These are phyloP conservation scores for Clarias batrachus DNA, from an alignment of 2,113 vertebrate species.

Conservation along the genomic window DNA sequence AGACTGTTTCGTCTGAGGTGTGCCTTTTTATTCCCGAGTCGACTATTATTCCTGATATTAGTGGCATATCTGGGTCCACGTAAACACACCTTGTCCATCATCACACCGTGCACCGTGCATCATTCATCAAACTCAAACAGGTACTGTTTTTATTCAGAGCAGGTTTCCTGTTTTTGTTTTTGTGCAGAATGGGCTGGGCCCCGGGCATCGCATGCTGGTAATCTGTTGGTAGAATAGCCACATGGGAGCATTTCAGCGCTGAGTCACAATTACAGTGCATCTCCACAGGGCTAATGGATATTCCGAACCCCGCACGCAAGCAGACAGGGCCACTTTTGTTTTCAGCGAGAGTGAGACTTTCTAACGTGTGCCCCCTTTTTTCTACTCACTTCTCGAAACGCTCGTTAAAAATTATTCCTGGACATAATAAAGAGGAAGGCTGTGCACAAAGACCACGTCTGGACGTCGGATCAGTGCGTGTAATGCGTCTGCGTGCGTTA, in stretches of 20 bases:
- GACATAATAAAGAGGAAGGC: neutral
- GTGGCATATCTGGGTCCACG: too few relatives aligned
- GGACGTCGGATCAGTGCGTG: neutral
- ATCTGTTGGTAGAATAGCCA: constrained; percentile 43
- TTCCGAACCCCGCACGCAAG: constrained; percentile 37
- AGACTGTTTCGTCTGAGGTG: too few relatives aligned
- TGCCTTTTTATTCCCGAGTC: too few relatives aligned
- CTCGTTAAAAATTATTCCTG: neutral
- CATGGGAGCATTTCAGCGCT: constrained; percentile 45
- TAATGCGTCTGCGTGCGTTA: constrained; percentile 2
- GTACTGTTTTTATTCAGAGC: constrained; percentile 12
- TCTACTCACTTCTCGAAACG: neutral
- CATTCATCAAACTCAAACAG: constrained; percentile 15
- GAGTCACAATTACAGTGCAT: constrained; percentile 52
- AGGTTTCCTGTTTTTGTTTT: neutral
- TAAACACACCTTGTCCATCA: neutral
- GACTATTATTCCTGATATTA: too few relatives aligned
- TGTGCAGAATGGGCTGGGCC: constrained; percentile 14
- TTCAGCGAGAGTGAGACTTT: constrained; percentile 13
- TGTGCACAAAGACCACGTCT: neutral
- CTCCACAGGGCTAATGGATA: constrained; percentile 48
- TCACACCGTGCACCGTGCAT: neutral
- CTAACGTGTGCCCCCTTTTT: neutral
- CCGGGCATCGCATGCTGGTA: constrained; percentile 19
- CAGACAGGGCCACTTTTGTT: constrained; percentile 43